Evolutionary conservation across 1,140 invertebrate genomes (phyloP).

Genomic region (Vollenhovia emeryi): DNA sequence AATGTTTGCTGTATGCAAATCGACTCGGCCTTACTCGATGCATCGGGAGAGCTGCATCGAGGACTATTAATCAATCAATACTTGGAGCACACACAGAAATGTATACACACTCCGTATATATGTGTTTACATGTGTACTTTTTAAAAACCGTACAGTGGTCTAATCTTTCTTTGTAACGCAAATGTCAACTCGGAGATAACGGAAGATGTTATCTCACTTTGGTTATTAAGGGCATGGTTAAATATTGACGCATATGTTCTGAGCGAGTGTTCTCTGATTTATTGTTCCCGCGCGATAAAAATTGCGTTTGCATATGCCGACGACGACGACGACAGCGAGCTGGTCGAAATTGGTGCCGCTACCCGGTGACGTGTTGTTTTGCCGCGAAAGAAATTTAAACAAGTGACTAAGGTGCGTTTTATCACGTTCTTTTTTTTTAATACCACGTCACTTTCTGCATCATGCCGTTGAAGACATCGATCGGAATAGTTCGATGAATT

Average conservation of each 20-base stretch:
- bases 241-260: slow-evolving; percentile 38
- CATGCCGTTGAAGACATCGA: too few species aligned
- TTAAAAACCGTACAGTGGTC: too few species aligned
- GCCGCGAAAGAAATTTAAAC: not conserved
- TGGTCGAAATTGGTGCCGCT: not conserved
- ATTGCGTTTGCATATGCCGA: not conserved
- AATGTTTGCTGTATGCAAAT: not conserved
- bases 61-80: not conserved
- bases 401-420: not conserved
- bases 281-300: not conserved
- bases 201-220: slow-evolving; percentile 11
- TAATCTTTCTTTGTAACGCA: not conserved
- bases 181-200: slow-evolving; percentile 16
- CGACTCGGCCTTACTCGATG: not conserved
- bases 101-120: not conserved
- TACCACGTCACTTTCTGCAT: too few species aligned
- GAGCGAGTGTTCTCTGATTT: not conserved
- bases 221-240: not conserved
- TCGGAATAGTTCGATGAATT: not conserved
- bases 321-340: not conserved
- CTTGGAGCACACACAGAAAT: not conserved
- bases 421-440: not conserved
- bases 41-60: not conserved
- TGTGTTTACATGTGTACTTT: not conserved
- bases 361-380: slow-evolving; percentile 6